Conservation (phyloP, 2,888 invertebrate species). For the Rhyacophila evoluta region DNA sequence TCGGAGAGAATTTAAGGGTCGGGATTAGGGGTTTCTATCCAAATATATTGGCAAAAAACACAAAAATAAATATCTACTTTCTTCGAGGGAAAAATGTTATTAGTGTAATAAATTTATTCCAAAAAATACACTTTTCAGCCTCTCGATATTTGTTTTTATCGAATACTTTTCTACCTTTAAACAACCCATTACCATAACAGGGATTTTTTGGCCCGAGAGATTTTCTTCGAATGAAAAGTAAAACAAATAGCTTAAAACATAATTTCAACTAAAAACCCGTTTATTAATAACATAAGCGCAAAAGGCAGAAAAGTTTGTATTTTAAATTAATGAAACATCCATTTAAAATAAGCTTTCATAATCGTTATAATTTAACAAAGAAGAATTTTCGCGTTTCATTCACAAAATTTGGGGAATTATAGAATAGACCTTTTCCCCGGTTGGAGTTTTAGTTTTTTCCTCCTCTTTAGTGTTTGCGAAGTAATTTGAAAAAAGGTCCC, state of each 20-base stretch:
- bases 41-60: background rate
- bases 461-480: background rate
- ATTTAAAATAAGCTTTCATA: constrained; percentile 12
- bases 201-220: background rate
- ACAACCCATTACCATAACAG: constrained; percentile 2
- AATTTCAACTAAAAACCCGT: background rate
- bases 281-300: constrained; percentile 10
- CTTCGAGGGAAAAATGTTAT: background rate
- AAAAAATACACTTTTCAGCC: background rate
- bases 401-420: background rate
- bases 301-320: background rate
- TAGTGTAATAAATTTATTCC: background rate
- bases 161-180: background rate
- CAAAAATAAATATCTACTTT: background rate
- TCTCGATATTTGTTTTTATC: constrained; percentile 3
- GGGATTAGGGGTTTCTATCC: background rate
- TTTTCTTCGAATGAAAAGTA: background rate
- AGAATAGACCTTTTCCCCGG: background rate
- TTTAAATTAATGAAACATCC: background rate
- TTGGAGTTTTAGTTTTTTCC: constrained; percentile 16
- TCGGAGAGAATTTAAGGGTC: background rate
- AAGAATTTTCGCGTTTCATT: background rate
- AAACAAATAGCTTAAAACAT: background rate
- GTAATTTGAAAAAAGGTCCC: background rate
- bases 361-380: background rate